These are phyloP conservation scores for Lepidochrysops patricia DNA, from an alignment of 2,888 invertebrate species.

Conservation along the genomic window DNA sequence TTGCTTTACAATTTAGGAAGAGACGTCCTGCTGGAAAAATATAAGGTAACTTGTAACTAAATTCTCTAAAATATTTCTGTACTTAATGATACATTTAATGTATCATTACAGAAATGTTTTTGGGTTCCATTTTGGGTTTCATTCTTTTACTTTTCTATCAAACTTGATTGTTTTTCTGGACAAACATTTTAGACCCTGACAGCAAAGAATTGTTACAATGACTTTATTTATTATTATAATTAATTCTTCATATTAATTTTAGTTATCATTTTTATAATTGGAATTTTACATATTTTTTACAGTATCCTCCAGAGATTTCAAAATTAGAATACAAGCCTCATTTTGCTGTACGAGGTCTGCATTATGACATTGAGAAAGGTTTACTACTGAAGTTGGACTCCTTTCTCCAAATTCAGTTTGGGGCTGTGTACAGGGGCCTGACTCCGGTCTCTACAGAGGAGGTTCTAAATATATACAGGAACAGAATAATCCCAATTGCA, in stretches of 20 bases:
- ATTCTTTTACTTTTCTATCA: too few relatives aligned
- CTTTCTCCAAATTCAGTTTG: constrained; percentile 96
- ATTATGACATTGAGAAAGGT: constrained; percentile 97
- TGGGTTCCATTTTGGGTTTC: too few relatives aligned
- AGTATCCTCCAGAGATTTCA: constrained; percentile 92
- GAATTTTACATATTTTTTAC: constrained; percentile 35
- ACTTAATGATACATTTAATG: too few relatives aligned
- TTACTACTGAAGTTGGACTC: constrained; percentile 95
- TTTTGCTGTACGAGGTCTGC: constrained; percentile 97
- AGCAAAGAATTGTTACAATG: too few relatives aligned
- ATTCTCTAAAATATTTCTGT: too few relatives aligned
- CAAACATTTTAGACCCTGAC: too few relatives aligned
- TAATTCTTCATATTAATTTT: constrained; percentile 12
- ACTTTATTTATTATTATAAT: too few relatives aligned
- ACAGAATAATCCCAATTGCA: constrained; percentile 88
- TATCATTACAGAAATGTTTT: too few relatives aligned
- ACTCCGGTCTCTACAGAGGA: constrained; percentile 88
- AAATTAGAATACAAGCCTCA: constrained; percentile 90
- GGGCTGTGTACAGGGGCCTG: constrained; percentile 91
- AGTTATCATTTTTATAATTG: constrained; percentile 17
- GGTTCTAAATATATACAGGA: constrained; percentile 88
- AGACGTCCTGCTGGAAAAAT: constrained; percentile 88
- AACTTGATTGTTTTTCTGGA: too few relatives aligned
- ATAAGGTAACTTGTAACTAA: constrained; percentile 87
- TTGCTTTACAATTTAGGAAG: constrained; percentile 93